phyloP scores from a whole-genome alignment of 2,888 invertebrate species.

The Epinotia ramella region DNA sequence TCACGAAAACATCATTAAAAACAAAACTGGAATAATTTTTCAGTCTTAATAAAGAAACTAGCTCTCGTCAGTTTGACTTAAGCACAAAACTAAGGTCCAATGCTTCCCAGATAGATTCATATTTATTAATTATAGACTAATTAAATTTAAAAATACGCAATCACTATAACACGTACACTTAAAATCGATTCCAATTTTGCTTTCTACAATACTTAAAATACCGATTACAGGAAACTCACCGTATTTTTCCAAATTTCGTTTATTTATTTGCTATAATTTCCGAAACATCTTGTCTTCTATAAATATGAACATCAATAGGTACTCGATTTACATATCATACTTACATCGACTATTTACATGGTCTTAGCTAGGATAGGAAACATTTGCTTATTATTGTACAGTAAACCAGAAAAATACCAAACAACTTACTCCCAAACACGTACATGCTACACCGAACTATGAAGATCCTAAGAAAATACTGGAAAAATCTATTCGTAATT shows the following conservation, averaged over 20 bases:
- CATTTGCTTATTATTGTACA: constrained; percentile 81
- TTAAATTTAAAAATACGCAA: constrained; percentile 74
- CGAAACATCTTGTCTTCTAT: constrained; percentile 65
- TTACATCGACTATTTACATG: constrained; percentile 76
- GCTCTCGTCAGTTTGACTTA: constrained; percentile 61
- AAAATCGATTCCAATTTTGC: constrained; percentile 76
- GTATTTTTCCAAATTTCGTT: constrained; percentile 67
- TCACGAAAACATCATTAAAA: constrained; percentile 64
- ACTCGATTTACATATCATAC: constrained; percentile 79
- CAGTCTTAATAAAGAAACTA: constrained; percentile 83
- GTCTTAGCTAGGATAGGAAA: constrained; percentile 83
- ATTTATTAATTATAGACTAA: constrained; percentile 75
- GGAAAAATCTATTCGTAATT: constrained; percentile 80
- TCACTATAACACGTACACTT: constrained; percentile 77
- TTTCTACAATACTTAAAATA: constrained; percentile 79
- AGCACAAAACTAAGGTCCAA: constrained; percentile 60
- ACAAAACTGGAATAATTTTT: constrained; percentile 80
- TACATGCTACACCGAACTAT: constrained; percentile 74
- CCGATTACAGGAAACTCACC: constrained; percentile 84
- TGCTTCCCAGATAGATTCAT: constrained; percentile 58
- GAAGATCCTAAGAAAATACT: constrained; percentile 81
- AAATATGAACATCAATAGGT: constrained; percentile 83
- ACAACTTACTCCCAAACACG: constrained; percentile 76
- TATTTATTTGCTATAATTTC: constrained; percentile 64
- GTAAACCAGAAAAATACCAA: constrained; percentile 78